Evolutionary conservation across 2,797 vertebrate species (phyloP), one percentile per base, ranked within the genome.

Genomic region (Channallabes apus): DNA sequence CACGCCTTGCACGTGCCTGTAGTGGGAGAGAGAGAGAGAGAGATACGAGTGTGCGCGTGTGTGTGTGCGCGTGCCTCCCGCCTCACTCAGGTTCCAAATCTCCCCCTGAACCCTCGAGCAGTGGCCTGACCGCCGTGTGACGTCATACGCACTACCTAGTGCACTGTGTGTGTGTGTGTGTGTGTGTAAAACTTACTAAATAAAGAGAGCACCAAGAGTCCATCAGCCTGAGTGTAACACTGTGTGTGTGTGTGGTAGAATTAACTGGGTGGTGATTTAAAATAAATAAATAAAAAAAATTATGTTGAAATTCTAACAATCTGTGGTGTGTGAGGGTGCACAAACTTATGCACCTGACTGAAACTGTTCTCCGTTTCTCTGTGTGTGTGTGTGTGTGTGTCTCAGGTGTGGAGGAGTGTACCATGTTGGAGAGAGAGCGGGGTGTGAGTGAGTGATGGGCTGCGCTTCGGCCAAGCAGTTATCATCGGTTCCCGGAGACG

Each of bases 381-480:
- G 14, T 58, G 12, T 17, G 12, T 56, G 56, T 56, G 3, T 58
- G 14, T 17, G 14, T 58, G 15, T 15, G 12, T 58, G 56, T 20
- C 4, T 59, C 90, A 95, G 94, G 91, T 93, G 90, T 80, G 65
- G 71, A 80, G 80, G 84, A 89, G 80, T 85, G 90, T 92, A 92
- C 91, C 72, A 93, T 93, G 93, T 92, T 90, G 93, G 88, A 91
- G 92, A 88, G 86, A 93, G 92, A 94, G 92, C 89, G 87, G 88
- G 90, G 90, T 87, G 91, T 87, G 88, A 92, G 91, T 97, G 96
- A 97, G 96, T 96, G 94, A 99, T 99, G 98, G 98, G 98, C 97
- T 99, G 98, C 96, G 97, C 98, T 93, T 99, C 98, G 56, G 97
- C 97, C 91, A 99, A 99, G 96, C 98, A 99, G 96, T 97, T 99